phyloP scores from a whole-genome alignment of 2,888 invertebrate species.

The Protophormia terraenovae region DNA sequence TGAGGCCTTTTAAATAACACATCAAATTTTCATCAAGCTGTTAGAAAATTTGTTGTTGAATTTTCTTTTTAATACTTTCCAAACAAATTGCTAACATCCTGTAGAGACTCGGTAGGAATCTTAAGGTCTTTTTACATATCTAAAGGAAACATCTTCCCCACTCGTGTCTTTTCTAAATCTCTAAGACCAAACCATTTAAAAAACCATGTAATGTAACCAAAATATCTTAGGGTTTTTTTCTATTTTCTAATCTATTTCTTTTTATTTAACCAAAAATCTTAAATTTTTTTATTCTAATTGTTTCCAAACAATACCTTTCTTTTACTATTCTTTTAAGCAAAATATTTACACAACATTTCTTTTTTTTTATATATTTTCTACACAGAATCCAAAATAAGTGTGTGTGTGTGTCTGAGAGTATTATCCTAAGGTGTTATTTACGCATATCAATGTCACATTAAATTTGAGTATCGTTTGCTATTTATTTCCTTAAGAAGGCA shows the following conservation, averaged over 20 bases:
- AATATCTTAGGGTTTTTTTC: background rate
- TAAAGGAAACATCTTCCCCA: background rate
- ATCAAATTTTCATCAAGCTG: conserved; percentile 49
- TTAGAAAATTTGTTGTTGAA: conserved; percentile 1
- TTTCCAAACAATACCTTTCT: conserved; percentile 16
- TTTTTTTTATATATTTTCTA: background rate
- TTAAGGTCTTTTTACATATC: background rate
- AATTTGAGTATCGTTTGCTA: conserved; percentile 29
- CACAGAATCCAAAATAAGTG: background rate
- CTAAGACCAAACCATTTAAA: background rate
- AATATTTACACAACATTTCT: conserved; percentile 21
- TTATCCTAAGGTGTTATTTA: conserved; percentile 58
- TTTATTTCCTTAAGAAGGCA: conserved; percentile 39
- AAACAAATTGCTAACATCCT: conserved; percentile 39
- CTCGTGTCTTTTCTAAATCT: background rate
- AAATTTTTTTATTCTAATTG: background rate
- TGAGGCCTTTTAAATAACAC: conserved; percentile 66
- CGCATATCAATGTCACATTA: conserved; percentile 62
- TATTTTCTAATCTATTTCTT: background rate
- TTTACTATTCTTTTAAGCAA: too few relatives aligned
- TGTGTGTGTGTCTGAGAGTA: background rate
- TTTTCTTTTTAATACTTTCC: background rate
- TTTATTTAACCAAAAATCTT: conserved; percentile 29
- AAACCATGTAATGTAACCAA: conserved; percentile 41
- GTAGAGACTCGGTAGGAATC: conserved; percentile 44